Base-by-base conservation (phyloP, 1,140 invertebrate species). In the Drosophila oshimai region DNA sequence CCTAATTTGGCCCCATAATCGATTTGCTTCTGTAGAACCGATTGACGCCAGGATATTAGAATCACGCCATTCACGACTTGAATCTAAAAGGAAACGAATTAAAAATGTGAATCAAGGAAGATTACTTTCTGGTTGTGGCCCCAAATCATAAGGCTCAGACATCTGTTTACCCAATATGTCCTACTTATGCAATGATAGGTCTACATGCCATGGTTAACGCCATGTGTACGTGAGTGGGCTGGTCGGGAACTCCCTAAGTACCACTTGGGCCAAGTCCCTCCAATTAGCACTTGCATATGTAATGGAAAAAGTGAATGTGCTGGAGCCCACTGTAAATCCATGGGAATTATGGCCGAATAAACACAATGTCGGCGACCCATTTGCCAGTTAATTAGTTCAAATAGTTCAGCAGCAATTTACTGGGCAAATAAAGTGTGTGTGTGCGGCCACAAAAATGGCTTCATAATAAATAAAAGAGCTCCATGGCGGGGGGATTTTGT, bases 1-100 rank as follows among this genome's bases (percentile, higher is more conserved):
- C 96, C 96, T 46, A 97, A 93, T 91, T 97, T 94, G 45, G 96
- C 96, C 26, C 96, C 96, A 89, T 97, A 97, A 91, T 97, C 95
- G 65, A 98, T 97, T 93, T 97, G 96, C 65, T 95, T 93, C 91
- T 97, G 95, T 45, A 97, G 92, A 7, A 97, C 94, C 72, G 95
- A 94, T 83, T 97, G 95, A 57, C 95, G 93, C 96, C 96, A 98
- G 37, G 95, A 95, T 51, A 98, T 94, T 24, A 98, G 92, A 45
- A 98, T 93, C 12, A 96, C 96, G 13, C 96, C 96, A 88, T 95
- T 97, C 6, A 97, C 94, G 45, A 96, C 94, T 93, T 96, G 95
- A 75, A 98, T 96, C 96, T 98, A 31, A 2, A 74, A 57, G n/a
- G 2, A 18, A 2, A 24, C 12, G 13, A 10, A 36, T 4, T 3